Evolutionary conservation across 2,888 invertebrate species (phyloP).

Genomic region (Nephrotoma flavescens): DNA sequence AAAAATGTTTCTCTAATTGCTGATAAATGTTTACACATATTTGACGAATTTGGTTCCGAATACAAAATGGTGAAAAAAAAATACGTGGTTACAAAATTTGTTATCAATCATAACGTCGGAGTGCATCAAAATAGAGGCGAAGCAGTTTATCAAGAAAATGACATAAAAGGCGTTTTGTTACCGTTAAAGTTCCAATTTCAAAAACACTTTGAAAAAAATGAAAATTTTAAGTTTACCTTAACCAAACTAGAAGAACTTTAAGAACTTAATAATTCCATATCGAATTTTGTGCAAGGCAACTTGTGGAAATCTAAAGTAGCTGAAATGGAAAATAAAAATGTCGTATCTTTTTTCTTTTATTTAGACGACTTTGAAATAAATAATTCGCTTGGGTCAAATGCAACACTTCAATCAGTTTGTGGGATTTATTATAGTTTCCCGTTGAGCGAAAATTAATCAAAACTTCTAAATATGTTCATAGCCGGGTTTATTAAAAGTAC

Average conservation of each 20-base stretch:
- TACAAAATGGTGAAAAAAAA: conserved; percentile 5
- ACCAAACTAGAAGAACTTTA: not conserved
- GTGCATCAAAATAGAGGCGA: not conserved
- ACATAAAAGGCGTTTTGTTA: conserved; percentile 7
- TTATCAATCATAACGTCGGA: conserved; percentile 5
- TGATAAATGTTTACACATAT: not conserved
- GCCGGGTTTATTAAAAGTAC: conserved; percentile 3
- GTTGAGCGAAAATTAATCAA: not conserved
- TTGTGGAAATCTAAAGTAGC: conserved; percentile 7
- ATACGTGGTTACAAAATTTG: conserved; percentile 1
- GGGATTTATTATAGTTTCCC: conserved; percentile 6
- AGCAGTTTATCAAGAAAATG: not conserved
- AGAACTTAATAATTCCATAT: not conserved
- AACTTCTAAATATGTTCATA: conserved; percentile 4
- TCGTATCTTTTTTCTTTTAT: conserved; percentile 1
- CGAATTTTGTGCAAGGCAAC: conserved; percentile 6
- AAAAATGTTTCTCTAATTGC: not conserved
- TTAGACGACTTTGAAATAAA: not conserved
- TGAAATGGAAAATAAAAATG: not conserved
- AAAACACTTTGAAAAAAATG: conserved; percentile 7
- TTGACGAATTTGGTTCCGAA: conserved; percentile 3
- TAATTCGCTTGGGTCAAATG: conserved; percentile 8
- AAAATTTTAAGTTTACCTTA: not conserved
- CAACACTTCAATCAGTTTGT: conserved; percentile 2
- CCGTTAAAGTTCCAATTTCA: conserved; percentile 7